Base-by-base conservation (phyloP, 1,140 invertebrate genomes). In the Helicoverpa armigera region DNA sequence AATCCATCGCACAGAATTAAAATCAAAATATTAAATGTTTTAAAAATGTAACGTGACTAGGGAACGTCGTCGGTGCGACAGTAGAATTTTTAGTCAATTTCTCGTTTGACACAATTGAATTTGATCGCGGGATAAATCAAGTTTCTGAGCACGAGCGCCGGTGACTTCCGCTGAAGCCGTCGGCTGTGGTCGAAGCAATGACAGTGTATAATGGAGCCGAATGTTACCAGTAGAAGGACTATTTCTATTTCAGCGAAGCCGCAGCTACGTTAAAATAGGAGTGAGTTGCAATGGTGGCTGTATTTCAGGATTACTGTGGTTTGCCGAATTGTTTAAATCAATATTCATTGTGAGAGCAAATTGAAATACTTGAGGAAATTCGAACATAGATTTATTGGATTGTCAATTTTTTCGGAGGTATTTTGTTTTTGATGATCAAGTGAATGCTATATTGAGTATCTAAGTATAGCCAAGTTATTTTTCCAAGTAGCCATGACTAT, bases 41-140 rank as follows among this genome's bases (percentile, higher is more conserved):
- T 84, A 87, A 91, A 87, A 87, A 82, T 78, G 84, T 84, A 87
- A 90, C 86, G 82, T 70, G 74, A 9, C 29, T 5, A 50, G 43
- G 43, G 73, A 23, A 43, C 69, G 69, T n/a, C 11, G 51, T 43
- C 74, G 79, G 82, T 75, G 80, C 86, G 84, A 86, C 89, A 82
- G 80, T 88, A 79, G 88, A 92, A 91, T 91, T 92, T 92, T 93
- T 90, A 91, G 89, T 90, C 90, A 91, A 92, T 93, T 92, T 89
- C 89, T 90, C 88, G 85, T 90, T 88, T 90, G 92, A 88, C 90
- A 90, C 90, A 92, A 93, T 93, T 92, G 92, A 94, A 94, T 94
- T 94, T 92, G 88, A 91, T 91, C 91, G 89, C 85, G 84, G 87
- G 85, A 89, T 88, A 91, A 92, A 94, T 94, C 92, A 87, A 86